Evolutionary conservation across 2,888 invertebrate genomes (phyloP).

Genomic region (Teleogryllus oceanicus): DNA sequence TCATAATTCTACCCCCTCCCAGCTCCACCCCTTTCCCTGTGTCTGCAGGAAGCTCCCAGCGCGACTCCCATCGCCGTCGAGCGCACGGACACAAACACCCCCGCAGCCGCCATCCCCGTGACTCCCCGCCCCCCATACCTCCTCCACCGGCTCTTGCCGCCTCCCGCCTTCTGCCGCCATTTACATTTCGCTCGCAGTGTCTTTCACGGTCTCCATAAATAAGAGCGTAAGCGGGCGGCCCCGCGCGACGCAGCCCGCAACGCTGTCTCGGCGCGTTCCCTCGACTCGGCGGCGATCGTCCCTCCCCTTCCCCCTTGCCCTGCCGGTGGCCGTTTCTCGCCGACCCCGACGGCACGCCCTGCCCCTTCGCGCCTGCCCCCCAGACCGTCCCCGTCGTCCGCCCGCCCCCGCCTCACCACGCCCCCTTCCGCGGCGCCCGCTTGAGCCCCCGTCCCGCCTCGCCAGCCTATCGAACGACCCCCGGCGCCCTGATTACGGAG

Average conservation of each 20-base stretch:
- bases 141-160: background rate
- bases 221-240: background rate
- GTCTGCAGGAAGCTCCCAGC: background rate
- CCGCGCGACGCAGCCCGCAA: conserved; percentile 18
- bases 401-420: no score
- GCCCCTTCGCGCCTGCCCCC: no score
- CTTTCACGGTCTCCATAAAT: background rate
- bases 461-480: no score
- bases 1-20: conserved; percentile 18
- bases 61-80: background rate
- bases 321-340: no score
- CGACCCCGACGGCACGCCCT: no score
- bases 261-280: background rate
- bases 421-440: no score
- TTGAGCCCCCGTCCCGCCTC: no score
- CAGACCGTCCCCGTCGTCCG: no score
- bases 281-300: no score
- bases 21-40: background rate
- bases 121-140: background rate
- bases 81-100: no score
- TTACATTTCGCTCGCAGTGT: background rate
- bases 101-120: background rate
- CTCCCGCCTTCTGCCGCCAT: background rate
- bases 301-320: no score
- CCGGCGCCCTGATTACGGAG: no score